Evolutionary conservation across 2,113 vertebrate genomes (phyloP), one percentile per base, ranked within the genome.

Genomic region (Hydrochoerus hydrochaeris): DNA sequence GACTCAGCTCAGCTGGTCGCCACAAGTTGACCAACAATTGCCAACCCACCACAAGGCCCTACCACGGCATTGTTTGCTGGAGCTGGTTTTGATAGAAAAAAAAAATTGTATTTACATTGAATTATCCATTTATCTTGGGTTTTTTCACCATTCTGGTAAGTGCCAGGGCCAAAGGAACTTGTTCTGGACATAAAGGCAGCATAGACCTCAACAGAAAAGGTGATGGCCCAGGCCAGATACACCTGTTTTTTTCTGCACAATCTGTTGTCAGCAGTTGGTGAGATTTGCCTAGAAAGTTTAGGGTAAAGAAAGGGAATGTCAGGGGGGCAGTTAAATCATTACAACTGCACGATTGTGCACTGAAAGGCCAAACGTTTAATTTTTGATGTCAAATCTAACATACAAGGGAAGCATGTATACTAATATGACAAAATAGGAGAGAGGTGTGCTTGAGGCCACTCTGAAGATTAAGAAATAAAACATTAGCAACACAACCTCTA

Each of bases 41-140:
- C 16, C 16, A 19, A 57, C 20, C 16, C 17, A 57, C 54, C 17
- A 57, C 54, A 19, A 57, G 20, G 32, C 19, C 38, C 20, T 24
- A n/a, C 5, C 57, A 16, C 28, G 32, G 52, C 41, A 28, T 12
- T 54, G 11, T 5, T 5, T 0, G 1, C 32, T 2, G 19, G 49
- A 57, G 63, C 19, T 22, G 1, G 28, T 81, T 67, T 58, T n/a
- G 41, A 20, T 6, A n/a, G 38, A 60, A n/a, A 17, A 60, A n/a
- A 17, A 46, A 6, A 13, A 7, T 69, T 30, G 46, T 17, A 38
- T 26, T 88, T 19, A 60, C 11, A 16, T 30, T 22, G 16, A 38
- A 57, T 24, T 49, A 16, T 10, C 32, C 35, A 73, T 62, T 54
- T 32, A 22, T 67, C 38, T 38, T 38, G 24, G 2, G 5, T 46